Evolutionary conservation across 2,888 invertebrate species (phyloP).

Genomic region (Chelonus formosanus): DNA sequence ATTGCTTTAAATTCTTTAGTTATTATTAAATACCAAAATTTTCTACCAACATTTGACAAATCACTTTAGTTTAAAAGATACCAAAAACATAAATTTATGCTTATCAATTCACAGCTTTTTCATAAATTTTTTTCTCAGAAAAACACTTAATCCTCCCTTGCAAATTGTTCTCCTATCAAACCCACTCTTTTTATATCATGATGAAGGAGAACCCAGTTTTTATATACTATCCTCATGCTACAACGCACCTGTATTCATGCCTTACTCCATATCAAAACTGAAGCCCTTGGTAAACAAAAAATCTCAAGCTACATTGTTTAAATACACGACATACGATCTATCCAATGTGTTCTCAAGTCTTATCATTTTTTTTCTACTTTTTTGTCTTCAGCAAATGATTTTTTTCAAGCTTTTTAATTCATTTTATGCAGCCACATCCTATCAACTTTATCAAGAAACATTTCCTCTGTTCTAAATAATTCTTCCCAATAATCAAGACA

Average conservation of each 20-base stretch:
- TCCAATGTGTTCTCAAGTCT: neutral
- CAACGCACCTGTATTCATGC: slow-evolving; percentile 22
- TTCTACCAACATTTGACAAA: neutral
- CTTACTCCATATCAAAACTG: neutral
- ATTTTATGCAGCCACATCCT: too few relatives aligned
- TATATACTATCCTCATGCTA: slow-evolving; percentile 6
- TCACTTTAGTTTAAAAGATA: neutral
- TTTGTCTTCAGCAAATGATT: too few relatives aligned
- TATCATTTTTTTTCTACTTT: too few relatives aligned
- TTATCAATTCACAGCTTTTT: too few relatives aligned
- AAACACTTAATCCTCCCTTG: slow-evolving; percentile 26
- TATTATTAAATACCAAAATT: slow-evolving; percentile 10
- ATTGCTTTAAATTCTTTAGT: slow-evolving; percentile 16
- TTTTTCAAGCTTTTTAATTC: too few relatives aligned
- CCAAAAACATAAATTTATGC: too few relatives aligned
- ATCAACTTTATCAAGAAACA: too few relatives aligned
- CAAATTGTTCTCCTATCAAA: slow-evolving; percentile 23
- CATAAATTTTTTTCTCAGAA: slow-evolving; percentile 4
- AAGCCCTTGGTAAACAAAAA: neutral
- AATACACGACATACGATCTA: neutral
- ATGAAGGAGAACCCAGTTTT: slow-evolving; percentile 12
- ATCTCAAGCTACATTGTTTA: slow-evolving; percentile 1
- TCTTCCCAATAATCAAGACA: too few relatives aligned
- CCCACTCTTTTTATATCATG: slow-evolving; percentile 18
- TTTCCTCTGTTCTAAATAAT: too few relatives aligned